Conservation (phyloP, 2,888 invertebrate genomes). For the Tetanocera ferruginea region DNA sequence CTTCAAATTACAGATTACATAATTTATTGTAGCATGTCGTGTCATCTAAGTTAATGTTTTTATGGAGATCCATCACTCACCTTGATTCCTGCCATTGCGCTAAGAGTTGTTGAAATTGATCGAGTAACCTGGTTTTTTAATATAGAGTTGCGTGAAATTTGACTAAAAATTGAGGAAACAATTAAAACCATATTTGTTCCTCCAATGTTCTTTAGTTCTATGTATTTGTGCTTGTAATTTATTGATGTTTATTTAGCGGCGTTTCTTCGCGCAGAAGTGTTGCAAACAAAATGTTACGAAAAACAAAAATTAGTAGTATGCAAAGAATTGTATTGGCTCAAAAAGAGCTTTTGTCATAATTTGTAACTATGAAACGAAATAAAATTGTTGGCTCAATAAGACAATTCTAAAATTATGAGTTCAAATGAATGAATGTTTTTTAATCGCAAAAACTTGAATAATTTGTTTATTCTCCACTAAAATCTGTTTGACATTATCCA, state of each 20-base stretch:
- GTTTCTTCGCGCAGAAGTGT: constrained; percentile 6
- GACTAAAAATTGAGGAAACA: constrained; percentile 37
- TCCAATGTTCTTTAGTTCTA: constrained; percentile 21
- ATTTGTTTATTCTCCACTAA: no score
- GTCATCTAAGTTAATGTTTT: neutral
- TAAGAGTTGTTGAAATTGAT: constrained; percentile 60
- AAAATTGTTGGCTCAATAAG: no score
- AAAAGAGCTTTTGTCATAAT: neutral
- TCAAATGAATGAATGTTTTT: no score
- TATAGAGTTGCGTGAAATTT: constrained; percentile 44
- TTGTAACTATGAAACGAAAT: no score
- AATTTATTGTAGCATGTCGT: no score
- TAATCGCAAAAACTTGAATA: no score
- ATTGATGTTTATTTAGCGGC: neutral
- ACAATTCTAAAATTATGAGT: no score
- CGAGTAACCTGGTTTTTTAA: constrained; percentile 46
- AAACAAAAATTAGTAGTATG: neutral
- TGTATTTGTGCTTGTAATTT: neutral
- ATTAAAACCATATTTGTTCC: constrained; percentile 44
- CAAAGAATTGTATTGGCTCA: neutral
- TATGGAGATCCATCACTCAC: constrained; percentile 51
- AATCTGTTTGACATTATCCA: no score
- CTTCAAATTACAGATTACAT: no score
- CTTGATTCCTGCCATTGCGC: constrained; percentile 66
- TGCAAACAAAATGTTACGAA: neutral